Evolutionary conservation across 2,797 vertebrate genomes (phyloP).

Genomic region (Sebastes ruberrimus): DNA sequence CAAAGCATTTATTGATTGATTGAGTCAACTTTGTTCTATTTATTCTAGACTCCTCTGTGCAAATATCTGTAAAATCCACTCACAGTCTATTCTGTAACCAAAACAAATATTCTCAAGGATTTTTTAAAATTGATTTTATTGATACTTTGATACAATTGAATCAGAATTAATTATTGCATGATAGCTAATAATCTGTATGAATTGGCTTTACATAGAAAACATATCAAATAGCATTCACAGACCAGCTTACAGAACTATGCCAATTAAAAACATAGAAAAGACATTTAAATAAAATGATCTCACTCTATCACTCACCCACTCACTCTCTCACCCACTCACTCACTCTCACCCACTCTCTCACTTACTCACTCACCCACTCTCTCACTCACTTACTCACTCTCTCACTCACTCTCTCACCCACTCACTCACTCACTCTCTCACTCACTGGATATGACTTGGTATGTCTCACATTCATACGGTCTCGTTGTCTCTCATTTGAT

Average conservation of each 20-base stretch:
- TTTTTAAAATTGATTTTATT: not conserved
- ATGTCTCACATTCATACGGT: conserved; percentile 12
- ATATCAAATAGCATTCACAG: conserved; percentile 3
- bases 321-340: not conserved
- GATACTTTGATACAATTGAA: not conserved
- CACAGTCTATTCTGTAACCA: not conserved
- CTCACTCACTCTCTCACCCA: not conserved
- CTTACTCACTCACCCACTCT: no score
- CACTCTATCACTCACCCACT: not conserved
- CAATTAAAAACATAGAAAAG: not conserved
- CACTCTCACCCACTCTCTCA: no score
- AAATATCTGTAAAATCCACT: not conserved
- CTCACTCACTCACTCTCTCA: not conserved
- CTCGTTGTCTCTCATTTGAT: conserved; percentile 31
- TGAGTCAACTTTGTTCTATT: not conserved
- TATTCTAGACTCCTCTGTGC: not conserved
- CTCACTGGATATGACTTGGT: not conserved
- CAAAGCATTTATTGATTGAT: not conserved
- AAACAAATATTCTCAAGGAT: not conserved
- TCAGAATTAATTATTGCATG: not conserved
- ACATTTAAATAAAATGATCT: not conserved
- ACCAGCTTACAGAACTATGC: not conserved
- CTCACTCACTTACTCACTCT: fast-evolving
- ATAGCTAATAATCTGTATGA: not conserved
- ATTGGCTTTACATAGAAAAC: conserved; percentile 23